Base-by-base conservation (phyloP, 2,888 invertebrate genomes). In the Meloe dianella region DNA sequence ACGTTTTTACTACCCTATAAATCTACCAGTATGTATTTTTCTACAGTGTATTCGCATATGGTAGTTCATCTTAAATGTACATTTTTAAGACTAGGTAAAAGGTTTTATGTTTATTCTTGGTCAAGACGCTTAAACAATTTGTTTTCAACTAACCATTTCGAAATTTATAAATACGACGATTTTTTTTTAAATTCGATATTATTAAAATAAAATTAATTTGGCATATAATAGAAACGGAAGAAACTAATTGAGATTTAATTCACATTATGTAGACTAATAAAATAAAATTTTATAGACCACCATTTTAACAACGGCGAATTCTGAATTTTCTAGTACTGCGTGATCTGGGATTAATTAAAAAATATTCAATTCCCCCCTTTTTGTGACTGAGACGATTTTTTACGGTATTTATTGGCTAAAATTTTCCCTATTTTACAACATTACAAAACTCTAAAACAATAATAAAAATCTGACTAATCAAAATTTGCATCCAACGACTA, bases 381-480 rank as follows among this genome's bases (percentile, higher is more conserved):
- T 65, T 47, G 57, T 54, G 56, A 47, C n/a, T 47, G 24, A n/a
- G 58, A 54, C 27, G 54, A 27, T 27, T 27, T n/a, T 54, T 54
- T 27, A n/a, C 27, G 24, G 27, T n/a, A 54, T 67, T 59, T 57
- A 35, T 57, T 30, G 62, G 35, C 29, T 57, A 17, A 56, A 30
- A 62, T 27, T 30, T 24, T 35, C 54, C 38, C 60, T 69, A 67
- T 69, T 74, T 73, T 71, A 71, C 65, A 64, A 62, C 63, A 54
- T 27, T 14, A 54, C 27, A 51, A 1, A 51, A 12, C 65, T 70
- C 71, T 70, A 73, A 67, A 67, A 68, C 65, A 66, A 67, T 67
- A 71, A 71, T 76, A 75, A 76, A 76, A 76, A 76, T 75, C 74
- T 74, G 73, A 70, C 73, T 76, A 76, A 75, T 76, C 75, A 76